Evolutionary conservation across 1,140 invertebrate species (phyloP), one percentile per base, ranked within the genome.

Genomic region (Cheumatopsyche charites): DNA sequence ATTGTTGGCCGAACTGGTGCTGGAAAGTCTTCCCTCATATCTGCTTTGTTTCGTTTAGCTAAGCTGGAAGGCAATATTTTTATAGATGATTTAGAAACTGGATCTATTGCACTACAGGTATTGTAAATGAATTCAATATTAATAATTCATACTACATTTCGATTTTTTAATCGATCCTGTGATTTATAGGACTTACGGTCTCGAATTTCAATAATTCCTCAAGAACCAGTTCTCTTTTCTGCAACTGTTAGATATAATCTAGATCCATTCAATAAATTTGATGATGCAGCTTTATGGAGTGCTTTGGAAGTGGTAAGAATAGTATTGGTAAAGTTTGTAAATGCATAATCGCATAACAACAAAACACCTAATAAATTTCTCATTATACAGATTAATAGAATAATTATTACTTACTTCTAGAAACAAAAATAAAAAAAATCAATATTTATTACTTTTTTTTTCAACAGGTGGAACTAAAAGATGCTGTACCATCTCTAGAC

Each of bases 1-100:
- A 90, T 94, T 72, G 91, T 93, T 52, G 93, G 93, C 5, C 81
- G 91, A 77, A 93, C 91, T 9, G 94, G 94, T 0, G 93, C 94
- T 63, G 94, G 94, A 26, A 96, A 96, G 80, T 92, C 92, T 0
- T 94, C 93, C 0, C 79, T 96, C 0, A 91, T 94, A 49, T 80
- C 88, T 7, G 89, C 91, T 1, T 79, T 95, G 0, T 94, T 94
- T 77, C 85, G 92, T 52, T 76, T 95, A 73, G 83, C 84, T 15
- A 85, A 86, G 74, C 85, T 87, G 36, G 82, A 83, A 41, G 89
- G 88, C 19, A 69, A 78, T 70, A 82, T 87, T 70, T 67, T 78
- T 12, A 86, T 91, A 70, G 85, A 87, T 75, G 79, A 78, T 29
- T 73, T 86, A 1, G 81, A 87, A 66, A 87, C 83, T 58, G 79